Percentiles rank a stretch among this genome's conserved stretches.
These are phyloP conservation scores for Danio tinwini DNA, from an alignment of 2,797 vertebrate genomes.

Conservation along the genomic window DNA sequence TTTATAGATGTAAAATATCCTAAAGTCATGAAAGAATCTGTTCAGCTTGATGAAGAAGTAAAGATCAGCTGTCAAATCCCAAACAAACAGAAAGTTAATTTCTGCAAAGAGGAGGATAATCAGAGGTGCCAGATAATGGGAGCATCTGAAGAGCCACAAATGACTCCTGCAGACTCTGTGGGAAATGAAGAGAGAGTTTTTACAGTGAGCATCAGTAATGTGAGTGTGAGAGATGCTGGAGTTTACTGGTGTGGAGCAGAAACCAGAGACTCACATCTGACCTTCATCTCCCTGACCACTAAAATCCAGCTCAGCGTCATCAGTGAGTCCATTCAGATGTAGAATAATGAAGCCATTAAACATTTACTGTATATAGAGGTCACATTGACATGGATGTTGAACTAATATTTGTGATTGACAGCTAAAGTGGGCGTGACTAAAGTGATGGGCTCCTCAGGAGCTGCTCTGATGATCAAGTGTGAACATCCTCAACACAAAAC, in stretches of 20 bases:
- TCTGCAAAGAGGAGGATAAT: constrained; percentile 33
- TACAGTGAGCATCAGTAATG: constrained; percentile 20
- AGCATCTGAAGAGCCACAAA: neutral
- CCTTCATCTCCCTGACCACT: constrained; percentile 28
- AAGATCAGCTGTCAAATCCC: constrained; percentile 18
- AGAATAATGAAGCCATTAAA: neutral
- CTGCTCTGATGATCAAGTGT: constrained; percentile 10
- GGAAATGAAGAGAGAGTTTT: constrained; percentile 27
- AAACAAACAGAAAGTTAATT: neutral
- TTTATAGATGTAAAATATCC: neutral
- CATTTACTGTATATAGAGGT: neutral
- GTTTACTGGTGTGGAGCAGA: constrained; percentile 50
- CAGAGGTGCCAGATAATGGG: neutral
- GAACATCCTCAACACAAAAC: constrained; percentile 14
- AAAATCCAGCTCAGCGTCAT: constrained; percentile 23
- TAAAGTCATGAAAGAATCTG: neutral
- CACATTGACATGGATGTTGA: neutral
- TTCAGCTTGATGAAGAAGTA: constrained; percentile 1
- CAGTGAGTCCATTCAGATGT: constrained; percentile 15
- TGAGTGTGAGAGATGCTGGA: constrained; percentile 41
- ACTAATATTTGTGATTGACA: neutral
- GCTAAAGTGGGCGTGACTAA: neutral
- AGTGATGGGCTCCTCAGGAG: neutral
- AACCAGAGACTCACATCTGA: neutral
- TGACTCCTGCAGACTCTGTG: neutral